phyloP scores from a whole-genome alignment of 2,113 vertebrate species.

The Anguilla rostrata region DNA sequence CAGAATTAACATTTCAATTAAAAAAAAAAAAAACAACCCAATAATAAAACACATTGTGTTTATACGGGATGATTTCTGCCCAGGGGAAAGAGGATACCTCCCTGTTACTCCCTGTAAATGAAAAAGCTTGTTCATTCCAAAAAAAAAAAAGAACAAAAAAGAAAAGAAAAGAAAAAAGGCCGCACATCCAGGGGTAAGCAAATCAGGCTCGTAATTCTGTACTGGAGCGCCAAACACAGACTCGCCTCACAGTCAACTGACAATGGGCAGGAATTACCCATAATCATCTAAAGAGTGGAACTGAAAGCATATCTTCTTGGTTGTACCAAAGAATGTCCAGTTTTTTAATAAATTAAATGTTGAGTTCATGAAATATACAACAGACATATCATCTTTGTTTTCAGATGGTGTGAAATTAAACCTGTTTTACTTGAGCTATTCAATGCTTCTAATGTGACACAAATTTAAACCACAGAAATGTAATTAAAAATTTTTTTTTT shows the following conservation, averaged over 20 bases:
- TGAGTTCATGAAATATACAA: conserved; percentile 17
- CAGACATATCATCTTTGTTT: conserved; percentile 1
- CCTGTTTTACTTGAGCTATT: conserved; percentile 15
- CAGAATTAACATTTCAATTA: conserved; percentile 99
- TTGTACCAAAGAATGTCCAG: conserved; percentile 17
- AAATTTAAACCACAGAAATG: not conserved
- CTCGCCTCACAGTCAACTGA: conserved; percentile 60
- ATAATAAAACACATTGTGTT: conserved; percentile 92
- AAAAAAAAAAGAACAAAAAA: conserved; percentile 53
- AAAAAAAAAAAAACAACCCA: conserved; percentile 66
- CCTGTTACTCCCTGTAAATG: conserved; percentile 84
- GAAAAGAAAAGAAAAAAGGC: conserved; percentile 51
- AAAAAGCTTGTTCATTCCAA: conserved; percentile 89
- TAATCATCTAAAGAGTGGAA: conserved; percentile 20
- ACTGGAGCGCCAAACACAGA: conserved; percentile 67
- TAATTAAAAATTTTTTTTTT: not conserved
- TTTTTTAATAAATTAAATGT: conserved; percentile 29
- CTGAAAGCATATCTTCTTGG: conserved; percentile 24
- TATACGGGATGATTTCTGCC: conserved; percentile 82
- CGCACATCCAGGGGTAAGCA: conserved; percentile 79
- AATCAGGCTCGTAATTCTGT: conserved; percentile 82
- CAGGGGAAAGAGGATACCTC: conserved; percentile 86
- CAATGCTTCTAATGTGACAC: not conserved
- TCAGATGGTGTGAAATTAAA: conserved; percentile 26
- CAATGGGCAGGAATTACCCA: conserved; percentile 63